phyloP scores from a whole-genome alignment of 2,888 invertebrate genomes.

The Melanotus villosus region DNA sequence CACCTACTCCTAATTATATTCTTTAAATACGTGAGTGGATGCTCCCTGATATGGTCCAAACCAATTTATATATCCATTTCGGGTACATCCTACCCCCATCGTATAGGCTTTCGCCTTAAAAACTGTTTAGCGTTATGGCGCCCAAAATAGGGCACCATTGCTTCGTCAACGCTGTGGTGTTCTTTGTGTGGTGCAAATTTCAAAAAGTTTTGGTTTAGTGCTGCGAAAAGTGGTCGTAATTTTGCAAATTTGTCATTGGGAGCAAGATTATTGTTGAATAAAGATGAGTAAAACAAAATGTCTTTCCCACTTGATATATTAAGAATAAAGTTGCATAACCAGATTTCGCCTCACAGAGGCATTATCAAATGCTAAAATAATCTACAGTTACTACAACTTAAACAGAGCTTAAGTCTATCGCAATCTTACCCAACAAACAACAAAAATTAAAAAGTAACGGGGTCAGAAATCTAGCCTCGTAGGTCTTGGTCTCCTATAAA shows the following conservation, averaged over 20 bases:
- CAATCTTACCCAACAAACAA: no score
- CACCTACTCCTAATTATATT: constrained; percentile 43
- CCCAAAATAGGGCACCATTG: constrained; percentile 62
- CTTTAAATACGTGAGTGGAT: constrained; percentile 30
- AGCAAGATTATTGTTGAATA: constrained; percentile 21
- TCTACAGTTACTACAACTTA: no score
- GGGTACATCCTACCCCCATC: constrained; percentile 53
- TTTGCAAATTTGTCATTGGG: constrained; percentile 53
- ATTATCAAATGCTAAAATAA: no score
- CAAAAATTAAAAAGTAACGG: no score
- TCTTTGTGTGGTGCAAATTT: constrained; percentile 53
- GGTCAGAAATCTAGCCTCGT: no score
- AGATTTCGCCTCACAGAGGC: no score
- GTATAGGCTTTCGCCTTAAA: constrained; percentile 54
- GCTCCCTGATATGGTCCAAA: constrained; percentile 54
- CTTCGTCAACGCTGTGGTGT: constrained; percentile 58
- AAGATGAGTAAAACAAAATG: no score
- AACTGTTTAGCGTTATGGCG: constrained; percentile 57
- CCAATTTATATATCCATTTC: constrained; percentile 53
- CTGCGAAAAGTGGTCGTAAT: constrained; percentile 52
- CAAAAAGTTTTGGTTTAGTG: constrained; percentile 52
- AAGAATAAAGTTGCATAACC: no score
- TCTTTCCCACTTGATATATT: no score
- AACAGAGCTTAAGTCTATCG: no score
- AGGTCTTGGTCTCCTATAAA: no score